phyloP scores from a whole-genome alignment of 2,113 vertebrate species.

The Girardinichthys multiradiatus region DNA sequence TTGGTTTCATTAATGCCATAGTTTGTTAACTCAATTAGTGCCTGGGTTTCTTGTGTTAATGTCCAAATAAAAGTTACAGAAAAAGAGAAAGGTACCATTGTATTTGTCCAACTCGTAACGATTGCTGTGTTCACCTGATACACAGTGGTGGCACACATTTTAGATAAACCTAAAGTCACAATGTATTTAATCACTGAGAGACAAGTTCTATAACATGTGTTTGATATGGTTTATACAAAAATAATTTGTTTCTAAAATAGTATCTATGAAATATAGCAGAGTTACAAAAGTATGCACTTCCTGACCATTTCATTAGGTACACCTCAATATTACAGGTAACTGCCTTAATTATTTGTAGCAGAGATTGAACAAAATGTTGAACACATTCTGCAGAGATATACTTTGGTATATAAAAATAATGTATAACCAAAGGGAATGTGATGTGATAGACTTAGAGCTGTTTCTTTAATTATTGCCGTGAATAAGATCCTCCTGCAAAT shows the following conservation, averaged over 20 bases:
- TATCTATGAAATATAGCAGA: slow-evolving; percentile 29
- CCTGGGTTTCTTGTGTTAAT: no score
- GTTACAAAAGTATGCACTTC: not conserved
- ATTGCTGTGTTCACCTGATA: slow-evolving; percentile 2
- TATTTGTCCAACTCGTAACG: no score
- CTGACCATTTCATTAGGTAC: not conserved
- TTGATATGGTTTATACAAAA: slow-evolving; percentile 25
- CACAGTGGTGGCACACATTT: slow-evolving; percentile 5
- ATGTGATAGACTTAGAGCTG: not conserved
- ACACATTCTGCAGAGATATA: not conserved
- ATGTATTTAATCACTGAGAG: slow-evolving; percentile 13
- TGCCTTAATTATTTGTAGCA: not conserved
- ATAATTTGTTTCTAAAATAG: slow-evolving; percentile 25
- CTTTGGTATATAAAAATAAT: slow-evolving; percentile 33
- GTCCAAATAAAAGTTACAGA: no score
- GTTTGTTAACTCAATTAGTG: no score
- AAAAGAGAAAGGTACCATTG: no score
- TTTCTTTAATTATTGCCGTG: slow-evolving; percentile 19
- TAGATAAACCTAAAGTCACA: slow-evolving; percentile 3
- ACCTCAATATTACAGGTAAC: not conserved
- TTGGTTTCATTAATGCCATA: no score
- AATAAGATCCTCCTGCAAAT: slow-evolving; percentile 22
- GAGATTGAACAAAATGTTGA: not conserved
- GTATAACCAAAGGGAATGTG: slow-evolving; percentile 12
- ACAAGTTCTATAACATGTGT: slow-evolving; percentile 6